Evolutionary conservation across 2,888 invertebrate species (phyloP), one percentile per base, ranked within the genome.

Genomic region (Drepana falcataria): DNA sequence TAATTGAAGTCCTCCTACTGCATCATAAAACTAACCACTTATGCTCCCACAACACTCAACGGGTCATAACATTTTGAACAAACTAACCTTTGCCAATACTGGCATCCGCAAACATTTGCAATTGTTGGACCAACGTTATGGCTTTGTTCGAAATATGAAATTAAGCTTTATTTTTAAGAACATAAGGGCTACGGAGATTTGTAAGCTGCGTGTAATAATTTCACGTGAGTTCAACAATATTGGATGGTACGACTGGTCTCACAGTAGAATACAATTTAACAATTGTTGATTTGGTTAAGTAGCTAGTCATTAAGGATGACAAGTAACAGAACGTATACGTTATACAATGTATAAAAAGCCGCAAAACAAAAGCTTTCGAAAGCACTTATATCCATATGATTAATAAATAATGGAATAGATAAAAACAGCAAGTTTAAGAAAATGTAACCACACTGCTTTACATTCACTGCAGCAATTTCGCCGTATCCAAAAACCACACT

Each of bases 11-110:
- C n/a, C n/a, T n/a, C n/a, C 55, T 60, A 61, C 67, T 65, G 62
- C 64, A 59, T 61, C 65, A 64, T 77, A 74, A 77, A 65, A 63
- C 58, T 55, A 66, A 65, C 60, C 59, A 62, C 58, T 68, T 68
- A n/a, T n/a, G n/a, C n/a, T n/a, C n/a, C n/a, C n/a, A n/a, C 55
- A 59, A 58, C 59, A 21, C 40, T 57, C 55, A 57, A 62, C 61
- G 61, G 56, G 59, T 57, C 60, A 60, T 67, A 64, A 67, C 70
- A 63, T 49, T 47, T 41, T 54, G 55, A 44, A 44, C 44, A 44
- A 44, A 44, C 44, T 44, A 44, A 44, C 44, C 44, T 59, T 53
- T 59, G 59, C 54, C 52, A 56, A 57, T 58, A 52, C 53, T 47
- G 35, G 33, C 48, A 48, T 40, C 40, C 9, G 41, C 51, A 51